Conservation (phyloP, 2,888 invertebrate species). For the Thymelicus lineola region DNA sequence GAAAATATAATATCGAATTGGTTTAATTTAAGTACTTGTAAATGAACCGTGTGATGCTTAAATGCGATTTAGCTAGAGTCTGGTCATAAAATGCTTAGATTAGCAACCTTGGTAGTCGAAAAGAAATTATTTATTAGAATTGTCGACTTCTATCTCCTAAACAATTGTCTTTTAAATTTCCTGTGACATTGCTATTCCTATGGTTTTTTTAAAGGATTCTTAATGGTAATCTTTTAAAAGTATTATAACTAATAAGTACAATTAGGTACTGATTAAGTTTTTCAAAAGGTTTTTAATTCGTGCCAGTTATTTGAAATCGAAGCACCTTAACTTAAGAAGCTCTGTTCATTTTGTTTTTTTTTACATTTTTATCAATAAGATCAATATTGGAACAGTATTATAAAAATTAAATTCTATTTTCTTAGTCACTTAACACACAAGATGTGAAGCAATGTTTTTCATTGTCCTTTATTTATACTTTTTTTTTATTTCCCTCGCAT, state of each 20-base stretch:
- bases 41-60: conserved; percentile 11
- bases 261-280: no score
- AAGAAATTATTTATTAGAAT: neutral
- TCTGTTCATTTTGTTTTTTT: neutral
- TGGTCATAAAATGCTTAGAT: neutral
- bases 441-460: no score
- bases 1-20: neutral
- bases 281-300: neutral
- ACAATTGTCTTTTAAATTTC: conserved; percentile 18
- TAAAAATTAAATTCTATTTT: neutral
- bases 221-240: neutral
- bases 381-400: neutral
- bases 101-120: neutral
- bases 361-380: neutral
- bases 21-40: no score
- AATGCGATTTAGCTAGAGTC: neutral
- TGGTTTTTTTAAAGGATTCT: neutral
- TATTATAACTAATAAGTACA: no score
- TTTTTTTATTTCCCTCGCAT: neutral
- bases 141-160: conserved; percentile 2
- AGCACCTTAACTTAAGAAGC: neutral
- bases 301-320: neutral
- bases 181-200: neutral
- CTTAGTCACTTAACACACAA: no score
- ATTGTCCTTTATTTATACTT: neutral